Base-by-base conservation (phyloP, 2,113 vertebrate species). In the Hepsetus odoe region DNA sequence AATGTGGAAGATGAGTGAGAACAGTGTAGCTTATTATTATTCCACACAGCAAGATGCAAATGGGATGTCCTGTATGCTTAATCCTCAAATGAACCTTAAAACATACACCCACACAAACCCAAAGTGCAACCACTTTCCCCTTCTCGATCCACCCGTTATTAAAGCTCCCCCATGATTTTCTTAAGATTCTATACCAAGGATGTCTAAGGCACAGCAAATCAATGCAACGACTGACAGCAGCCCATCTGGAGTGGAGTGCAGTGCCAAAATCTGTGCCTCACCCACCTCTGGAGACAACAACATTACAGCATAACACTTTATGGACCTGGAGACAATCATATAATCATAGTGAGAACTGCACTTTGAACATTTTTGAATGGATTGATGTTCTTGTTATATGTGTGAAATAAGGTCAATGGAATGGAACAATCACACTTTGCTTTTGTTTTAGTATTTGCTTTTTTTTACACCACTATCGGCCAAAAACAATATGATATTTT, bases 181-280 rank as follows among this genome's bases (percentile, higher is more conserved):
- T 40, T 38, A 38, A 66, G 4, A 33, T 44, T 67, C 78, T 74
- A 30, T 7, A 55, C 22, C 16, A 38, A 26, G 28, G 35, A 49
- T 28, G 35, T 76, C 24, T 66, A 10, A 65, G 13, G 73, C 59
- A 55, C 28, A 28, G 22, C 22, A 46, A 76, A 81, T 76, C 44
- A 76, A 76, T 65, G 38, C 51, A 72, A 66, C 33, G 42, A 62
- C 49, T 78, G 76, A 72, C 69, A 40, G 53, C 40, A 40, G 53
- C 62, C 56, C 68, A 56, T 44, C 18, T 55, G 44, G 53, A 65
- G 13, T 22, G 51, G 42, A 81, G 51, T 6, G 18, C 79, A 22
- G 55, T 49, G 9, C 46, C 59, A 56, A 65, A 58, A 40, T 22
- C 59, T 46, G 38, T 16, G 59, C n/a, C 51, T 1, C 26, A 42